Evolutionary conservation across 1,140 invertebrate genomes (phyloP), one percentile per base, ranked within the genome.

Genomic region (Drosophila kohkoa): DNA sequence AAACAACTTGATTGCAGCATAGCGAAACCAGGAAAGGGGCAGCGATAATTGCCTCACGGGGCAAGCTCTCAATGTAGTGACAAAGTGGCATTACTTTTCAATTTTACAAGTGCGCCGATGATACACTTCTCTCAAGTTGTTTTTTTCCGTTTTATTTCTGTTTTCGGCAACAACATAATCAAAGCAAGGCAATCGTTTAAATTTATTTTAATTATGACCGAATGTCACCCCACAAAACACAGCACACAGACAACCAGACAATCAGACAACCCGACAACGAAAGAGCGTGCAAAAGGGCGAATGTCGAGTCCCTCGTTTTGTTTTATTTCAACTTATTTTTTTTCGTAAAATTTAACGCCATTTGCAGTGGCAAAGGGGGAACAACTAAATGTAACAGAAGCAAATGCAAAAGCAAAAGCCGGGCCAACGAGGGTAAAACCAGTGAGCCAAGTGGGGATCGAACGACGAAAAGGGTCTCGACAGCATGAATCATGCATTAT

Each of bases 61-160:
- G 76, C 82, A 85, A 86, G 60, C 64, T 52, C 70, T 54, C 16
- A 28, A 69, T 69, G 55, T 88, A 85, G 81, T 90, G 85, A 85
- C 86, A 90, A 89, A 89, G 85, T 89, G 85, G 85, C 85, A 89
- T 89, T 89, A 89, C 86, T 89, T 89, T 89, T 89, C 85, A 88
- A 88, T 88, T 88, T 89, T 54, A 80, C 74, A 79, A 79, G 77
- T 73, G 60, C 73, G n/a, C 58, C 54, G 49, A 46, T 52, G 41
- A 54, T 45, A 51, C 35, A 60, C 57, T 43, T 38, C 7, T 38
- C 10, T 10, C 10, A 15, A 16, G 32, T 54, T 16, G 20, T 11
- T 38, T 59, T 54, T 58, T 51, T 45, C n/a, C 62, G 35, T 16
- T 16, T 16, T 16, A 6, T 15, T 16, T 16, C 6, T 15, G 4